Evolutionary conservation across 2,888 invertebrate genomes (phyloP), one percentile per base, ranked within the genome.

Genomic region (Synanthedon tipuliformis): DNA sequence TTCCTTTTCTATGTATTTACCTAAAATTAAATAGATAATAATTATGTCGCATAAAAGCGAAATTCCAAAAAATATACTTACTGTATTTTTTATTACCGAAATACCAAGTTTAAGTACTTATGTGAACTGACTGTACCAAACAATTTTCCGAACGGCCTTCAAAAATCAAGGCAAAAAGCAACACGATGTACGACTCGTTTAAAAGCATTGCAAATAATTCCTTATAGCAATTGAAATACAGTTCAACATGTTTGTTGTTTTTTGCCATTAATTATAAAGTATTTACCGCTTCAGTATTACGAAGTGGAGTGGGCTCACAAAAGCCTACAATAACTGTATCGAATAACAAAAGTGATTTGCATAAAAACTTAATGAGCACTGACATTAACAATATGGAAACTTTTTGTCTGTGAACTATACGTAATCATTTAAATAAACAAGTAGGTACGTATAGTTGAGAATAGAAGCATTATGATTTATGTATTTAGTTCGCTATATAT

Each of bases 361-460:
- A 65, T 63, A 66, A 65, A 64, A 65, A 66, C 57, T 56, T 54
- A 56, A 56, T 54, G 59, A 53, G 56, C 57, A 57, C 56, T 56
- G 58, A 61, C 60, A 61, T 59, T 53, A 56, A 49, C 34, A 34
- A 56, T 54, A 53, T 55, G 56, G 16, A 27, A 49, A 50, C 53
- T 53, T 56, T 52, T 55, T 56, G 54, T 53, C 16, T 15, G 45
- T 13, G 45, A 2, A 34, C 34, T 34, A 34, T 34, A 34, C 34
- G 34, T 34, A 34, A 34, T 34, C 34, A 10, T 34, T 34, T 34
- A 34, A 34, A 34, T 34, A 34, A 34, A 34, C 34, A 34, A 34
- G 34, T 8, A 34, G 34, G 34, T 34, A 10, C 7, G 8, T 34
- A n/a, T n/a, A 34, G 34, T 34, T 34, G 34, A 34, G 34, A 34